Conservation (phyloP, 2,113 vertebrate genomes). For the Brienomyrus brachyistius region DNA sequence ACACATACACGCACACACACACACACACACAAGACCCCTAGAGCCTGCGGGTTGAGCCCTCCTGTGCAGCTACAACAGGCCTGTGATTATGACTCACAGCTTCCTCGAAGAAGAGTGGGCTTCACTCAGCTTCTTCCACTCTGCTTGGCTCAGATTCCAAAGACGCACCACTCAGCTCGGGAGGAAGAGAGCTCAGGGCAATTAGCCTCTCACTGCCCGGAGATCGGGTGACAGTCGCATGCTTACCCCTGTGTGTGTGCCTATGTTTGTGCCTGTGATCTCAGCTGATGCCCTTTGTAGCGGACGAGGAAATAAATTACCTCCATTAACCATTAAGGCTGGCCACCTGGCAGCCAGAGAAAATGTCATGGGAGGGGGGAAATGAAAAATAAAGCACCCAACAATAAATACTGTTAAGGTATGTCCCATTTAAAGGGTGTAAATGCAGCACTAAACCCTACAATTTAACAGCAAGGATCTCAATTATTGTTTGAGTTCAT, state of each 20-base stretch:
- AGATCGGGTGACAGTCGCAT: not conserved
- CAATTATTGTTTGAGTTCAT: not conserved
- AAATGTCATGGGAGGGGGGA: not conserved
- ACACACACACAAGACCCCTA: not conserved
- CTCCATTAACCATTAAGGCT: not conserved
- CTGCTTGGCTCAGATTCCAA: not conserved
- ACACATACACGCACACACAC: not conserved
- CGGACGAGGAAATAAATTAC: not conserved
- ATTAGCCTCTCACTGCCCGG: conserved; percentile 7
- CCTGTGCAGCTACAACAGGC: not conserved
- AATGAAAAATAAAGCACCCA: not conserved
- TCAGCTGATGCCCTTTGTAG: not conserved
- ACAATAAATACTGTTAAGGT: not conserved
- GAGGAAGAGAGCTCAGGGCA: not conserved
- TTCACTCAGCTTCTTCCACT: not conserved
- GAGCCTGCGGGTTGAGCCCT: not conserved
- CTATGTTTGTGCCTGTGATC: not conserved
- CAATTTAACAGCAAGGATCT: not conserved
- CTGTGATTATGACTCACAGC: not conserved
- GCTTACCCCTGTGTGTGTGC: not conserved
- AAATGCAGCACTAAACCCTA: not conserved
- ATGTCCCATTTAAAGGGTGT: not conserved
- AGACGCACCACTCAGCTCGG: not conserved
- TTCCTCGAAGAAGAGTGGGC: not conserved
- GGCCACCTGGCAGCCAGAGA: not conserved